Percentiles rank a stretch among this genome's conserved stretches.
phyloP scores from a whole-genome alignment of 2,888 invertebrate genomes.

The Euphydryas editha region DNA sequence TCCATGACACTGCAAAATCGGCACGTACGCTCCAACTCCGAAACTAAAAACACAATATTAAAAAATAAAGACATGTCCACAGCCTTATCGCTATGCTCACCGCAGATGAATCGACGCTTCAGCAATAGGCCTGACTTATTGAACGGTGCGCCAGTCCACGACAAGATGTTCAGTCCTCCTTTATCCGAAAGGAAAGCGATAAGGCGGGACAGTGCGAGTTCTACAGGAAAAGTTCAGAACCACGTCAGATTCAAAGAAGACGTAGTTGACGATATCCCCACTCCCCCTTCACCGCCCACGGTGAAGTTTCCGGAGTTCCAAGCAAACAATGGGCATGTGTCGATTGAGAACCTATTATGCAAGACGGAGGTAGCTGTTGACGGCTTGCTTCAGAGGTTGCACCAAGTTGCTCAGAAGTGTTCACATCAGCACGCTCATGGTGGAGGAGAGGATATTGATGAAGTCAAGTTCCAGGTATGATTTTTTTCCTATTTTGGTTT shows the following conservation, averaged over 20 bases:
- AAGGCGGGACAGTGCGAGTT: constrained; percentile 62
- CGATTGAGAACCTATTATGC: constrained; percentile 84
- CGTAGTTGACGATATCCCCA: constrained; percentile 72
- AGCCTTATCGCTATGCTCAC: constrained; percentile 79
- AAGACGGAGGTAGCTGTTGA: constrained; percentile 89
- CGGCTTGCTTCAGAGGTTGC: constrained; percentile 86
- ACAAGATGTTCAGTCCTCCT: constrained; percentile 70
- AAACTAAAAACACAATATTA: constrained; percentile 75
- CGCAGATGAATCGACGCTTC: constrained; percentile 81
- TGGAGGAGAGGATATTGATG: constrained; percentile 89
- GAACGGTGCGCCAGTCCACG: constrained; percentile 71
- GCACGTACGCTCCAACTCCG: constrained; percentile 76
- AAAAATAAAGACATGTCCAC: constrained; percentile 76
- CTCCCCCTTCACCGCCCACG: constrained; percentile 76
- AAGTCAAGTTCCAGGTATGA: constrained; percentile 88
- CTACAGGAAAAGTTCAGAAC: constrained; percentile 69
- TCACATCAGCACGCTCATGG: constrained; percentile 89
- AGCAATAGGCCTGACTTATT: constrained; percentile 73
- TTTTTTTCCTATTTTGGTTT: background rate
- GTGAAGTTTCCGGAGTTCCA: constrained; percentile 69
- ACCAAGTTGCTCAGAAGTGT: constrained; percentile 88
- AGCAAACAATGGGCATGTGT: constrained; percentile 82
- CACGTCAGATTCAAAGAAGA: constrained; percentile 79
- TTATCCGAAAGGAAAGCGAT: constrained; percentile 65
- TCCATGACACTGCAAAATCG: constrained; percentile 74